Evolutionary conservation across 2,888 invertebrate genomes (phyloP).

Genomic region (Ennomos fuscantarius): DNA sequence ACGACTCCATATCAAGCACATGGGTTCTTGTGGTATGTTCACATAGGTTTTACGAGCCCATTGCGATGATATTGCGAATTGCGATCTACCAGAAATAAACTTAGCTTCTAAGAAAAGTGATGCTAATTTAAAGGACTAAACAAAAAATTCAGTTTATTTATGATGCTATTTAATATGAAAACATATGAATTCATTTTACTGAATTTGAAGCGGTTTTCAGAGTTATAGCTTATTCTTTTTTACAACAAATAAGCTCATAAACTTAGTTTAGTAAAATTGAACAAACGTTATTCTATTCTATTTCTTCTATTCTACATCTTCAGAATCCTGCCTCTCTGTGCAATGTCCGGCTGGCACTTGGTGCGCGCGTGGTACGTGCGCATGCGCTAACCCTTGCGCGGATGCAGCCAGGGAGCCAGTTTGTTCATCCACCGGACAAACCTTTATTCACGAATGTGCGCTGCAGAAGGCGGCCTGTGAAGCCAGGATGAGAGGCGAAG

Average conservation of each 20-base stretch:
- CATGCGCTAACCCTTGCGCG: slow-evolving; percentile 92
- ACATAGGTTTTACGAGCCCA: no score
- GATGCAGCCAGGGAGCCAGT: slow-evolving; percentile 88
- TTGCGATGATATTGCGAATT: no score
- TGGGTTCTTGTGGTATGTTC: slow-evolving; percentile 92
- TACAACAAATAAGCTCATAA: neutral
- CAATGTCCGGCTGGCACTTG: slow-evolving; percentile 92
- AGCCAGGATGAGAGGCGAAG: slow-evolving; percentile 87
- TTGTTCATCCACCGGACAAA: slow-evolving; percentile 91
- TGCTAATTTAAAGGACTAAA: no score
- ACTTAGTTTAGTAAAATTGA: neutral
- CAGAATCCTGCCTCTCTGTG: slow-evolving; percentile 91
- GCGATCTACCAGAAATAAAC: no score
- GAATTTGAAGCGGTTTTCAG: no score
- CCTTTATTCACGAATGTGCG: slow-evolving; percentile 93
- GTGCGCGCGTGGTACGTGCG: slow-evolving; percentile 93
- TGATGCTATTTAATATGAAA: no score
- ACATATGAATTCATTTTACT: no score
- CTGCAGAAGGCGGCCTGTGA: slow-evolving; percentile 90
- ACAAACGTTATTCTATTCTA: no score
- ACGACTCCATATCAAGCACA: slow-evolving; percentile 90
- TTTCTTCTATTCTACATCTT: neutral
- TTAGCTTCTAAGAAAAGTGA: no score
- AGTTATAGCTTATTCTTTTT: no score
- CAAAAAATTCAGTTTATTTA: no score